A percentile compares a stretch with the other conserved stretches of the same genome.
These are phyloP conservation scores for Pachydiplax longipennis DNA, from an alignment of 2,888 invertebrate species.

Conservation along the genomic window DNA sequence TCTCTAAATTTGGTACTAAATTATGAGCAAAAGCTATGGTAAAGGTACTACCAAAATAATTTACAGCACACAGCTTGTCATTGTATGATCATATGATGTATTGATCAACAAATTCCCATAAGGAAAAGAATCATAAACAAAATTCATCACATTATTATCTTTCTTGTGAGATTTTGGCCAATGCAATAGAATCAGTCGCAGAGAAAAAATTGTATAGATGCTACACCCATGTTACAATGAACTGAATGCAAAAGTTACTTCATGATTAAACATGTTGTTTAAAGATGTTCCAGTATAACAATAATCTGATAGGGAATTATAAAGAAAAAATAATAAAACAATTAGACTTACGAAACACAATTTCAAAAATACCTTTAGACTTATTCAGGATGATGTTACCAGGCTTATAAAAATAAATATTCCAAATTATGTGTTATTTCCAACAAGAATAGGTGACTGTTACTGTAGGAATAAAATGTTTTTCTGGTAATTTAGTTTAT, in stretches of 20 bases:
- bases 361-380: not conserved
- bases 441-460: not conserved
- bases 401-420: not conserved
- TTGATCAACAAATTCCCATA: not conserved
- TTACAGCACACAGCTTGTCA: slow-evolving; percentile 1
- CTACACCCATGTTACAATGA: not conserved
- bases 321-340: not conserved
- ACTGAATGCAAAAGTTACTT: not conserved
- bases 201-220: not conserved
- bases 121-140: not conserved
- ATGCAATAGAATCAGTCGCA: not conserved
- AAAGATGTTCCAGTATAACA: not conserved
- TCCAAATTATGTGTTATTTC: not conserved
- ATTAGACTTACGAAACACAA: not conserved
- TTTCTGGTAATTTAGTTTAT: slow-evolving; percentile 3
- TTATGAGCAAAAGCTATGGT: not conserved
- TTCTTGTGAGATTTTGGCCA: not conserved
- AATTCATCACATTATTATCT: not conserved
- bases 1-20: not conserved
- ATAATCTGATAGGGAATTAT: not conserved
- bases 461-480: not conserved
- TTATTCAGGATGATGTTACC: not conserved
- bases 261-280: not conserved
- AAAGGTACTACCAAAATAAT: not conserved
- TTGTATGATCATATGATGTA: not conserved